These are phyloP conservation scores for Tribolium freemani DNA, from an alignment of 2,888 invertebrate species.

Conservation along the genomic window DNA sequence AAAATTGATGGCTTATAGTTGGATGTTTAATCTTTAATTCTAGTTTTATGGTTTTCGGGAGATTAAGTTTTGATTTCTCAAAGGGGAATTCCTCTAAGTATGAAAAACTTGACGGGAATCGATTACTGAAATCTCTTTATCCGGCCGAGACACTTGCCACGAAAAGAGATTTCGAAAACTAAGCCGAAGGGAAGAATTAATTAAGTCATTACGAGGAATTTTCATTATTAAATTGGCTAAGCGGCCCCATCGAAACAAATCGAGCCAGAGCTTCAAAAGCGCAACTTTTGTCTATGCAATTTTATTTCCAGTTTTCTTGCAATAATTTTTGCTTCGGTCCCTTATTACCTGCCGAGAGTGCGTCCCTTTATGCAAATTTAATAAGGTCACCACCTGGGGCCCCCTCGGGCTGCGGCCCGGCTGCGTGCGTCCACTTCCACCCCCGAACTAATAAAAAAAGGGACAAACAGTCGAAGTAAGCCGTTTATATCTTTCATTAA, in stretches of 20 bases:
- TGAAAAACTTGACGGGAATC: slow-evolving; percentile 18
- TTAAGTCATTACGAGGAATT: not conserved
- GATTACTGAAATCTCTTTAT: not conserved
- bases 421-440: slow-evolving; percentile 2
- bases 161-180: not conserved
- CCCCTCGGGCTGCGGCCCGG: slow-evolving; percentile 3
- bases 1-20: slow-evolving; percentile 20
- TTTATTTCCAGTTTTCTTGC: too few species aligned
- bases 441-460: slow-evolving; percentile 43
- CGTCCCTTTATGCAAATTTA: slow-evolving; percentile 28
- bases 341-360: not conserved
- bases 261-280: too few species aligned
- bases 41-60: slow-evolving; percentile 21
- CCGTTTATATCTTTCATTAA: slow-evolving; percentile 53
- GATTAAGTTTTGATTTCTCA: slow-evolving; percentile 32
- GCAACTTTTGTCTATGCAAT: not conserved
- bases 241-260: not conserved
- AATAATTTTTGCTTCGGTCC: too few species aligned
- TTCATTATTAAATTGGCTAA: not conserved
- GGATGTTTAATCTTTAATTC: slow-evolving; percentile 30
- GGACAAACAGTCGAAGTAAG: slow-evolving; percentile 36
- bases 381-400: slow-evolving; percentile 19
- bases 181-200: not conserved
- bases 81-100: slow-evolving; percentile 17
- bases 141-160: not conserved